Base-by-base conservation (phyloP, 2,113 vertebrate species). In the Phalacrocorax carbo region DNA sequence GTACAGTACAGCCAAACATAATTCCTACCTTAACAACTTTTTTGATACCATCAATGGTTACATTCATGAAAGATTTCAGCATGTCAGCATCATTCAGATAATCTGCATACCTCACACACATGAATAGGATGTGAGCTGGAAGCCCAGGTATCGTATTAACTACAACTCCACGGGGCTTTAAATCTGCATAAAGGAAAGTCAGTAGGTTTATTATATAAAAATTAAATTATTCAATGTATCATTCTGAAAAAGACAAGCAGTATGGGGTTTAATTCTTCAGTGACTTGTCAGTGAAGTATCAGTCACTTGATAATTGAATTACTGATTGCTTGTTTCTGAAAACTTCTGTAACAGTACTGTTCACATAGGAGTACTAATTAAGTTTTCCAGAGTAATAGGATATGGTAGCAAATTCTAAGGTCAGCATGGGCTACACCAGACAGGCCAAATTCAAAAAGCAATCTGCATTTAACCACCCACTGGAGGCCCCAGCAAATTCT, bases 41-140 rank as follows among this genome's bases (percentile, higher is more conserved):
- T 86, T 99, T 99, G 89, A 99, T 98, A n/a, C 97, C 98, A 19
- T 88, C 95, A 40, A 99, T 99, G 85, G 98, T 88, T 11, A 95
- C 95, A 40, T 98, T 98, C 99, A 99, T 99, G 27, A 99, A 98
- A 38, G 99, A 99, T 95, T 99, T 99, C 65, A 99, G 98, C 97
- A 99, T 99, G 81, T 70, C 82, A 42, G 98, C 99, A 7, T 99
- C 98, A 3, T 99, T 99, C 25, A 99, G 97, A 82, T 99, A 99
- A 96, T 99, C 99, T 2, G 98, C 98, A 2, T 99, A 99, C 52
- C 99, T 99, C 52, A 99, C 94, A 70, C 99, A 99, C 99, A 99
- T 99, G 97, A 99, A 99, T 6, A 99, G 98, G 96, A 99, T 98
- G 97, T 99, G 98, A 51, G 99, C 98, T 2, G 99, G 98, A 75